Conservation (phyloP, 2,888 invertebrate species). For the Sinelater perroti region DNA sequence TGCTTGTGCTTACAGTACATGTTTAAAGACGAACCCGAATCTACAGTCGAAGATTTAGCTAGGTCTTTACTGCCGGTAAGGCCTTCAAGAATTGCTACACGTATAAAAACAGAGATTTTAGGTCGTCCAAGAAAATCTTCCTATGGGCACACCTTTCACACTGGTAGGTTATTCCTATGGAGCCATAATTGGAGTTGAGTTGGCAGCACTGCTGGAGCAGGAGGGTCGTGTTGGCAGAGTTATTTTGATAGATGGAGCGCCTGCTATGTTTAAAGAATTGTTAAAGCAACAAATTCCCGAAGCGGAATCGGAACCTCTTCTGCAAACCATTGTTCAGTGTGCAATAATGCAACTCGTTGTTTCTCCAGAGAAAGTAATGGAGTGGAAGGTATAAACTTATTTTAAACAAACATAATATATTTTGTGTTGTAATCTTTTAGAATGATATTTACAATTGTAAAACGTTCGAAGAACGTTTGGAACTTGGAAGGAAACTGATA, state of each 20-base stretch:
- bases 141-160: constrained; percentile 70
- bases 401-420: background rate
- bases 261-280: constrained; percentile 68
- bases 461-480: constrained; percentile 67
- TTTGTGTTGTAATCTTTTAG: no score
- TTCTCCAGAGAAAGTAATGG: constrained; percentile 28
- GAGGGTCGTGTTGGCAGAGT: constrained; percentile 72
- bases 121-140: constrained; percentile 65
- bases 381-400: constrained; percentile 24
- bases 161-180: constrained; percentile 94
- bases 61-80: constrained; percentile 64
- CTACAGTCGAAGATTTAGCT: constrained; percentile 64
- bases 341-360: constrained; percentile 60
- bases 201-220: constrained; percentile 76
- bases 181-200: constrained; percentile 77
- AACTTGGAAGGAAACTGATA: constrained; percentile 60
- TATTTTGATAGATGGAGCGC: constrained; percentile 82
- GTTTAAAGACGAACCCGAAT: constrained; percentile 56
- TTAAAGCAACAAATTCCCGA: constrained; percentile 59
- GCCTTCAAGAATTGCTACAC: no score
- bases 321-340: constrained; percentile 65
- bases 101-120: constrained; percentile 52
- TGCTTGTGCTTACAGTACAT: constrained; percentile 66
- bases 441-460: constrained; percentile 64
- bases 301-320: constrained; percentile 59